Conservation (phyloP, 2,797 vertebrate species). For the Platyrinchus mystaceus region DNA sequence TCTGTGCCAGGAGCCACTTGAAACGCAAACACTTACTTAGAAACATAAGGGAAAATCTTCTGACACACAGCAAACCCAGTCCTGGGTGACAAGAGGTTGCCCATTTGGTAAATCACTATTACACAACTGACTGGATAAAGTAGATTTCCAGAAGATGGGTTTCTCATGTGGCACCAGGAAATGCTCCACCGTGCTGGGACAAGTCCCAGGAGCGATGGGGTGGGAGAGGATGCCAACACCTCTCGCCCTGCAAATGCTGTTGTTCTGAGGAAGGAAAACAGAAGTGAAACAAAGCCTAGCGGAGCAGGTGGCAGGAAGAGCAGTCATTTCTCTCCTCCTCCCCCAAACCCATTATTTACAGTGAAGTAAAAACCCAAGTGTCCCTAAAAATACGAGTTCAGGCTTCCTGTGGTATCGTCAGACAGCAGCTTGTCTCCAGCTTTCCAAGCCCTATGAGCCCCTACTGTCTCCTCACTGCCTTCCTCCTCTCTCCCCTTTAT, state of each 20-base stretch:
- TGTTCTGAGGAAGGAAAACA: neutral
- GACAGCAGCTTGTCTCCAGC: neutral
- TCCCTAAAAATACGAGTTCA: constrained; percentile 22
- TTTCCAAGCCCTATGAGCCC: accelerated
- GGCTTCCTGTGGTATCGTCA: neutral
- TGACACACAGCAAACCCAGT: neutral
- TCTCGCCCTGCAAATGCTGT: neutral
- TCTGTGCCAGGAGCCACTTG: neutral
- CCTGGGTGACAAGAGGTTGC: neutral
- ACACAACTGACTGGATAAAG: neutral
- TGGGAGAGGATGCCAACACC: neutral
- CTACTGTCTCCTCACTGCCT: neutral
- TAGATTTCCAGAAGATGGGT: neutral
- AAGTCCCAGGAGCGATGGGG: neutral
- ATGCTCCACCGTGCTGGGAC: accelerated
- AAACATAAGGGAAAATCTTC: neutral
- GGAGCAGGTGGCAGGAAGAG: neutral
- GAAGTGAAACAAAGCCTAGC: neutral
- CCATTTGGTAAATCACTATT: neutral
- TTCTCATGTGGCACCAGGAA: neutral
- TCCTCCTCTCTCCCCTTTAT: neutral
- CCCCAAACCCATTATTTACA: constrained; percentile 6
- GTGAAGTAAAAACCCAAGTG: neutral
- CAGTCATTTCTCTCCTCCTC: neutral
- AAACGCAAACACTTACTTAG: neutral